phyloP scores from a whole-genome alignment of 2,113 vertebrate species.

The Sinocyclocheilus rhinocerous region DNA sequence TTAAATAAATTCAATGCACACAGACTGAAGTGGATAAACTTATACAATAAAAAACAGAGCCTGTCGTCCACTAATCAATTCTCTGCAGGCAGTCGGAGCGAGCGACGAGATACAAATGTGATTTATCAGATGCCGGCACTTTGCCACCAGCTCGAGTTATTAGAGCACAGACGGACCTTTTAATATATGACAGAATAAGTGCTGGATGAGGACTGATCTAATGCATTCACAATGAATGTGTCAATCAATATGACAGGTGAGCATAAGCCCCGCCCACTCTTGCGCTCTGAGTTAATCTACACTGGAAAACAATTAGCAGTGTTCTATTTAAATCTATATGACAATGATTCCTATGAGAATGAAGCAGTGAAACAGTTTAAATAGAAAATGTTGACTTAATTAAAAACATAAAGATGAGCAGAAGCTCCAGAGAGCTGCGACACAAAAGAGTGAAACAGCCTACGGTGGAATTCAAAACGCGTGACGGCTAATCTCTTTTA shows the following conservation, averaged over 20 bases:
- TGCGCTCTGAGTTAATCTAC: neutral
- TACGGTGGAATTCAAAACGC: too few species aligned
- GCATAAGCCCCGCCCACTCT: neutral
- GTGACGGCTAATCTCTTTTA: too few species aligned
- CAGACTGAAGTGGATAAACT: too few species aligned
- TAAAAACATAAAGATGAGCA: too few species aligned
- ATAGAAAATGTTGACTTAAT: too few species aligned
- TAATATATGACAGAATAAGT: neutral
- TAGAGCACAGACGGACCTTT: neutral
- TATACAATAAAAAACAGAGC: neutral
- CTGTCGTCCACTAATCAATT: conserved; percentile 12
- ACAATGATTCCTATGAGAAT: too few species aligned
- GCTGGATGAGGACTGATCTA: conserved; percentile 15
- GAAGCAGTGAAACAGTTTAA: too few species aligned
- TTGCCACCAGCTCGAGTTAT: conserved; percentile 1
- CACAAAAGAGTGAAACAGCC: too few species aligned
- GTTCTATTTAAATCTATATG: too few species aligned
- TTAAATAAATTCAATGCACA: too few species aligned
- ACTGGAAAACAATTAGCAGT: too few species aligned
- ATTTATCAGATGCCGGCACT: conserved; percentile 30
- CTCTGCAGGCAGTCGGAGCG: neutral
- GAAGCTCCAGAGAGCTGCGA: too few species aligned
- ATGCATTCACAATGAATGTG: conserved; percentile 25
- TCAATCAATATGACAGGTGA: conserved; percentile 43
- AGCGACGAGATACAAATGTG: neutral